Evolutionary conservation across 2,113 vertebrate genomes (phyloP).

Genomic region (Lophius piscatorius): DNA sequence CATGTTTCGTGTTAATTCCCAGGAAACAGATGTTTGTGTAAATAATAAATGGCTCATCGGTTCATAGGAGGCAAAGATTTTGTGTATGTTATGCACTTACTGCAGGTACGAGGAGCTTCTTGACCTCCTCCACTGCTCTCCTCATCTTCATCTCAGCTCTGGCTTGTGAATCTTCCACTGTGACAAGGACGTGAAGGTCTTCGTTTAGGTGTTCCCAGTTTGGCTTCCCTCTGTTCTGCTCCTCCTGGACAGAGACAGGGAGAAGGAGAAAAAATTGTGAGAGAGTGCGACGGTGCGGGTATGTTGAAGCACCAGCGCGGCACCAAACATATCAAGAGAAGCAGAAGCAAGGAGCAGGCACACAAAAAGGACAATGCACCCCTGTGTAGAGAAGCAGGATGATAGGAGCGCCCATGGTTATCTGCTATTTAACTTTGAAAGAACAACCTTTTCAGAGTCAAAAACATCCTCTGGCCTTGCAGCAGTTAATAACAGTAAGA

Average conservation of each 20-base stretch:
- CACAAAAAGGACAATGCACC: constrained; percentile 48
- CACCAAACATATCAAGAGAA: constrained; percentile 47
- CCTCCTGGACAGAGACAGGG: constrained; percentile 76
- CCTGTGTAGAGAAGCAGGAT: constrained; percentile 52
- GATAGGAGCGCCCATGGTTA: constrained; percentile 62
- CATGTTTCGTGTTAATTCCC: neutral
- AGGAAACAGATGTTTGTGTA: too few species aligned
- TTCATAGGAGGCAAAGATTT: too few species aligned
- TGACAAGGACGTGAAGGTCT: constrained; percentile 85
- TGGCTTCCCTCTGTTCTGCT: constrained; percentile 86
- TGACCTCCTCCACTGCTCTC: constrained; percentile 85
- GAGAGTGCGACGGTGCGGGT: constrained; percentile 53
- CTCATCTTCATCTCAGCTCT: constrained; percentile 85
- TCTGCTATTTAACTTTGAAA: constrained; percentile 73
- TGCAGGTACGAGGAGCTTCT: constrained; percentile 86
- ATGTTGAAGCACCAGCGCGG: constrained; percentile 43
- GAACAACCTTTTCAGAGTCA: constrained; percentile 59
- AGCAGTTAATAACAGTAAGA: constrained; percentile 69
- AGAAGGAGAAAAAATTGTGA: constrained; percentile 26
- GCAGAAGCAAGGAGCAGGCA: constrained; percentile 36
- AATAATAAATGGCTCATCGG: too few species aligned
- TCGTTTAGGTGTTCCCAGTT: constrained; percentile 88
- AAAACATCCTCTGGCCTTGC: constrained; percentile 61
- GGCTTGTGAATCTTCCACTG: constrained; percentile 84
- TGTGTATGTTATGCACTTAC: constrained; percentile 72